A percentile compares a stretch with the other conserved stretches of the same genome.
phyloP scores from a whole-genome alignment of 64 coral and sea anemone genomes.

The Stichodactyla helianthus region DNA sequence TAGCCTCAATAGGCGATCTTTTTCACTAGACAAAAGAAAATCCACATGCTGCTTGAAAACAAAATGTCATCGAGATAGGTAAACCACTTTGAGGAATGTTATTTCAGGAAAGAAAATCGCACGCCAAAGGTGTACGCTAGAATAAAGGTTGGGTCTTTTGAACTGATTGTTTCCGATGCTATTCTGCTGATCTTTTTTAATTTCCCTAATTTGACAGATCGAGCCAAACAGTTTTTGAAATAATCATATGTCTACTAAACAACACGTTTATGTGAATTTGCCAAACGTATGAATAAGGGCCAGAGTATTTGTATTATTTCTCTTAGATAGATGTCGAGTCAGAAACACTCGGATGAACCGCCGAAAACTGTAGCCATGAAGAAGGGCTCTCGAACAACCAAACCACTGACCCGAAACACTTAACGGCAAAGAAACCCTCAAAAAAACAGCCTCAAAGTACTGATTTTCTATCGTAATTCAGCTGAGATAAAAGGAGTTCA shows the following conservation, averaged over 20 bases:
- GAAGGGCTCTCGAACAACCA: neutral
- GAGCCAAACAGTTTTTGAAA: neutral
- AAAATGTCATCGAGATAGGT: neutral
- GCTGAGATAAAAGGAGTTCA: neutral
- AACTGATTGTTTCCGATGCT: neutral
- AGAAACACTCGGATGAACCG: neutral
- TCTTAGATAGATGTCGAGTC: too few species aligned
- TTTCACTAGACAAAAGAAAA: neutral
- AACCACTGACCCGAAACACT: slow-evolving; percentile 13
- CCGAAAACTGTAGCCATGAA: neutral
- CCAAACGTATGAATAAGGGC: neutral
- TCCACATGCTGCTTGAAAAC: neutral
- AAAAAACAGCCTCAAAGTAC: neutral
- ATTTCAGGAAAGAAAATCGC: neutral
- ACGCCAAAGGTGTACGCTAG: neutral
- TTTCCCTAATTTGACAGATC: slow-evolving; percentile 15
- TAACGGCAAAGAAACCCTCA: neutral
- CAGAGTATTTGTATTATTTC: neutral
- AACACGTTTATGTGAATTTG: neutral
- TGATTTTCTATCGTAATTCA: neutral
- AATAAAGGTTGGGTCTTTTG: slow-evolving; percentile 13
- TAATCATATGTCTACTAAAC: neutral
- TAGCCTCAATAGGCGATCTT: neutral
- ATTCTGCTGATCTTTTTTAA: neutral
- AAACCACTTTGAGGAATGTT: neutral